phyloP scores from a whole-genome alignment of 2,888 invertebrate genomes.

The Troilus luridus region DNA sequence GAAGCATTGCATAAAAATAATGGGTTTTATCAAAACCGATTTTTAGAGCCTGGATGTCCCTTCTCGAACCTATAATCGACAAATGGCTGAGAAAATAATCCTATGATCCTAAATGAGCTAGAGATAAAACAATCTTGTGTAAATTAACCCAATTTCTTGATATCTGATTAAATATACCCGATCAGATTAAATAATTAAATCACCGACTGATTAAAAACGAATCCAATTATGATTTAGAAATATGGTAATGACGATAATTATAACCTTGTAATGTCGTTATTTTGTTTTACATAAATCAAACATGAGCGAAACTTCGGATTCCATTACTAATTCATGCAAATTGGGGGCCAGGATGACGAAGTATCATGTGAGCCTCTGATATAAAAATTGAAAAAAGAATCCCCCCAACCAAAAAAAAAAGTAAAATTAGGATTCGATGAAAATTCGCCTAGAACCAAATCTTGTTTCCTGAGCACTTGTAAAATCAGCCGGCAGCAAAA shows the following conservation, averaged over 20 bases:
- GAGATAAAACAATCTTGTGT: not conserved
- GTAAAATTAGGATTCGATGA: slow-evolving; percentile 3
- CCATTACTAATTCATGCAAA: not conserved
- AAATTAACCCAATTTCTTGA: not conserved
- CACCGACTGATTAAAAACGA: not conserved
- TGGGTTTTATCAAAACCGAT: too few species aligned
- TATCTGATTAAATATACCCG: too few species aligned
- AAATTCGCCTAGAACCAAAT: not conserved
- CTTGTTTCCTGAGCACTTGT: slow-evolving; percentile 2
- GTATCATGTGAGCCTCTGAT: not conserved
- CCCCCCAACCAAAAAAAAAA: not conserved
- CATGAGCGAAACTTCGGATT: not conserved
- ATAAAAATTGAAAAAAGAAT: not conserved
- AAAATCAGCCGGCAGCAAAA: not conserved
- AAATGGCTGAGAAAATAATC: too few species aligned
- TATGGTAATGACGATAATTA: not conserved
- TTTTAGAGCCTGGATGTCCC: too few species aligned
- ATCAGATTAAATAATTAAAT: not conserved
- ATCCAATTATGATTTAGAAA: not conserved
- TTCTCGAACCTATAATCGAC: too few species aligned
- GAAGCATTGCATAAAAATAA: too few species aligned
- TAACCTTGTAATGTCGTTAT: not conserved
- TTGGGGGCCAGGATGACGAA: not conserved
- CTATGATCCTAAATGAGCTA: not conserved
- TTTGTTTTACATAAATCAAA: not conserved